phyloP scores from a whole-genome alignment of 2,113 vertebrate species.

The Nycticryphes semicollaris region DNA sequence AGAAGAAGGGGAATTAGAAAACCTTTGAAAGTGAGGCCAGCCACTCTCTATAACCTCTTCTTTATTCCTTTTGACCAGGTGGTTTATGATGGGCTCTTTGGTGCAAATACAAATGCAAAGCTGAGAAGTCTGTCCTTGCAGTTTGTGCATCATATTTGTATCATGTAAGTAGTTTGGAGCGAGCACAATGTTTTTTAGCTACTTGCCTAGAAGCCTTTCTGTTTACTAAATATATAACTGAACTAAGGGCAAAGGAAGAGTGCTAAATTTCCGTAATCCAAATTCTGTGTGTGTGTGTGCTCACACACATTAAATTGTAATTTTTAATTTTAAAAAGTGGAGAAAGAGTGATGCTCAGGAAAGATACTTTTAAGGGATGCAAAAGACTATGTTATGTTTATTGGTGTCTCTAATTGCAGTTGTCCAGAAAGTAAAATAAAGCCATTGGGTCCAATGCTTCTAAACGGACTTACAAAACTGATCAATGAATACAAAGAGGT shows the following conservation, averaged over 20 bases:
- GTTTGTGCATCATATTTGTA: constrained; percentile 98
- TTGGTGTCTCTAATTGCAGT: constrained; percentile 72
- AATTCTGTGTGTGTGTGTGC: neutral
- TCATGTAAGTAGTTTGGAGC: constrained; percentile 83
- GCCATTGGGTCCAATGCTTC: constrained; percentile 95
- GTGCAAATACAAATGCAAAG: constrained; percentile 95
- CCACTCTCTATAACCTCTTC: neutral
- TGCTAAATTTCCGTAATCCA: neutral
- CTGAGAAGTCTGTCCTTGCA: constrained; percentile 92
- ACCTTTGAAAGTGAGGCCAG: neutral
- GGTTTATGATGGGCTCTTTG: constrained; percentile 97
- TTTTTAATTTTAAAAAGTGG: neutral
- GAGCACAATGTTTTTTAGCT: neutral
- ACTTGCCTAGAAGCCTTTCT: neutral
- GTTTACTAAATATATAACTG: neutral
- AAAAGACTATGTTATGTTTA: neutral
- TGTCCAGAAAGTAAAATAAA: constrained; percentile 96
- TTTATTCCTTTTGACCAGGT: constrained; percentile 79
- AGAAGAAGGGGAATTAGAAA: neutral
- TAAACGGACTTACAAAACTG: constrained; percentile 98
- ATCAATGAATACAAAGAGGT: constrained; percentile 99
- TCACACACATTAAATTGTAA: neutral
- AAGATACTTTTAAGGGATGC: neutral
- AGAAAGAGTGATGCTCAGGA: neutral
- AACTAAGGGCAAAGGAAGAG: neutral